phyloP scores from a whole-genome alignment of 2,888 invertebrate genomes.

The Nephrotoma flavescens region DNA sequence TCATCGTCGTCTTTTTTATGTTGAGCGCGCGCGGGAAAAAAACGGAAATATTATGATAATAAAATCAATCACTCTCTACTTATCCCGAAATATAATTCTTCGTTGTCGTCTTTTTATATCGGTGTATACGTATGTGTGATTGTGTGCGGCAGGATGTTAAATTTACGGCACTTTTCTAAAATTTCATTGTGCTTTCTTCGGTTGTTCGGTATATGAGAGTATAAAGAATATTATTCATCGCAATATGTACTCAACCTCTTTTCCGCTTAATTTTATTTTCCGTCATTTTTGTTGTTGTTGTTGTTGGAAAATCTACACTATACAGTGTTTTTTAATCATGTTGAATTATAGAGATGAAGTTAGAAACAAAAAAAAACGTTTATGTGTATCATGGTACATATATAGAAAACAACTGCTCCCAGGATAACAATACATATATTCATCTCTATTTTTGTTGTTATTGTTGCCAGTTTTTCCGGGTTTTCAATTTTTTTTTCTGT shows the following conservation, averaged over 20 bases:
- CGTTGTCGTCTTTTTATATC: neutral
- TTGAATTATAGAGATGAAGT: neutral
- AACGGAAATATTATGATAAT: neutral
- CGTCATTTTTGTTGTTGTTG: neutral
- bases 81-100: neutral
- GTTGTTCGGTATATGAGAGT: neutral
- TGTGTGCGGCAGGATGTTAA: neutral
- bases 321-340: neutral
- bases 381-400: neutral
- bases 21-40: neutral
- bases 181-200: neutral
- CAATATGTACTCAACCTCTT: neutral
- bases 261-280: neutral
- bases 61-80: neutral
- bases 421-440: neutral
- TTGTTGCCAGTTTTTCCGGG: neutral
- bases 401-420: neutral
- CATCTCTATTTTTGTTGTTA: neutral
- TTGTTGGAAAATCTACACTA: neutral
- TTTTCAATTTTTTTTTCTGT: neutral
- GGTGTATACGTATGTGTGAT: neutral
- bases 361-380: neutral
- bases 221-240: neutral
- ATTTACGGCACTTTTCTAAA: neutral
- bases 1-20: neutral